Evolutionary conservation across 2,888 invertebrate genomes (phyloP).

Genomic region (Epinotia bilunana): DNA sequence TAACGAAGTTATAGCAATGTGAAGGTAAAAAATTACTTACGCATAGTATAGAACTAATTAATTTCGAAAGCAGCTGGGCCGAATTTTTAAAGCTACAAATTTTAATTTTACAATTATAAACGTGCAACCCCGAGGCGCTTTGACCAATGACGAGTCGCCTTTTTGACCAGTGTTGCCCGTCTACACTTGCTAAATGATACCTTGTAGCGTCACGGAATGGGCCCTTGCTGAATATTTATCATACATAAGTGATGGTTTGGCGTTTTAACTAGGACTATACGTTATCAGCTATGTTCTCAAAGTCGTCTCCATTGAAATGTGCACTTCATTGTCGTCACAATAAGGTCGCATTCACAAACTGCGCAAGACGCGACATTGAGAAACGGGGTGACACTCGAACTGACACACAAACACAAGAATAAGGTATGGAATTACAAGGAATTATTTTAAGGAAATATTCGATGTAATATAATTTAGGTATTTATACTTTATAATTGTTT

Average conservation of each 20-base stretch:
- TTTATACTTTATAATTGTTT: conserved; percentile 39
- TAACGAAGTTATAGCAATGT: background rate
- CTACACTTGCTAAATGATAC: background rate
- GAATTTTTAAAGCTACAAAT: background rate
- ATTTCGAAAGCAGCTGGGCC: background rate
- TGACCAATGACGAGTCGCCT: too few relatives aligned
- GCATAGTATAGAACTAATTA: background rate
- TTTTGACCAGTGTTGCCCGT: background rate
- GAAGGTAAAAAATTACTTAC: background rate
- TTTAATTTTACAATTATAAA: background rate
- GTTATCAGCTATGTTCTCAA: background rate
- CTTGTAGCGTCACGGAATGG: background rate
- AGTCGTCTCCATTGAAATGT: conserved; percentile 5
- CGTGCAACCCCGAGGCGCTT: background rate
- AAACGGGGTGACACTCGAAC: conserved; percentile 13
- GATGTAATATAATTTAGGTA: conserved; percentile 42
- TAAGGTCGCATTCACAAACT: conserved; percentile 14
- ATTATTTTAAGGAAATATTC: conserved; percentile 55
- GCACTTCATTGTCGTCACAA: background rate
- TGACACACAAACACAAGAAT: conserved; percentile 26
- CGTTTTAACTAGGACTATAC: conserved; percentile 4
- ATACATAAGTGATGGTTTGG: conserved; percentile 6
- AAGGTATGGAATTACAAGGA: conserved; percentile 55
- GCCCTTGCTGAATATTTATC: background rate
- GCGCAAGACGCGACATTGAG: conserved; percentile 2